phyloP scores from a whole-genome alignment of 2,113 vertebrate genomes.

The Dissostichus mawsoni region DNA sequence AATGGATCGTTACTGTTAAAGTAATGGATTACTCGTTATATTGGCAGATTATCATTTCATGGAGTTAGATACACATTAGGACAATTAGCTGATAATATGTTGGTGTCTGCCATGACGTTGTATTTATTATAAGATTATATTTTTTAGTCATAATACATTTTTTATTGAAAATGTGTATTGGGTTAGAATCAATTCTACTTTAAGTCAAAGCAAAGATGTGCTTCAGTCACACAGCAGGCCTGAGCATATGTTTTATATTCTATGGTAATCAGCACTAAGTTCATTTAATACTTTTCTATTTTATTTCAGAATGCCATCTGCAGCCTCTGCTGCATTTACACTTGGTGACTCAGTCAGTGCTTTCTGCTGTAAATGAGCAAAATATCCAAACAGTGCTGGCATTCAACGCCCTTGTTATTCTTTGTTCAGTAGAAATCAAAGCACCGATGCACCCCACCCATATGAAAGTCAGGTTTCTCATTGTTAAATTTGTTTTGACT shows the following conservation, averaged over 20 bases:
- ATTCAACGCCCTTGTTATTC: neutral
- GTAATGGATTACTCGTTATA: slow-evolving; percentile 20
- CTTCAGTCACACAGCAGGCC: neutral
- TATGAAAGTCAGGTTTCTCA: neutral
- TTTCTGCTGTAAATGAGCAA: slow-evolving; percentile 14
- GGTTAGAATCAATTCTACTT: neutral
- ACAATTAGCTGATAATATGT: neutral
- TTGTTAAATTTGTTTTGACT: slow-evolving; percentile 3
- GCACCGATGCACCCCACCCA: neutral
- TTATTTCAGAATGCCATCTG: neutral
- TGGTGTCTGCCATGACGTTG: neutral
- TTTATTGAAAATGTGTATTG: neutral
- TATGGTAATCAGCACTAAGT: slow-evolving; percentile 20
- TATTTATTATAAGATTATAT: neutral
- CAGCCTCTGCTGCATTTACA: slow-evolving; percentile 13
- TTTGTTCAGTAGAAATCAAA: neutral
- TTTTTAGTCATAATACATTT: neutral
- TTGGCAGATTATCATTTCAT: neutral
- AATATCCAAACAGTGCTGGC: neutral
- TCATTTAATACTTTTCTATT: slow-evolving; percentile 2
- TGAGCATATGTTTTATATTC: slow-evolving; percentile 21
- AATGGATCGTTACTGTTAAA: slow-evolving; percentile 8
- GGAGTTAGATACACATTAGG: no score
- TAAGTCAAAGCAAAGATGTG: slow-evolving; percentile 1
- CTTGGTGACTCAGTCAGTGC: slow-evolving; percentile 27